Base-by-base conservation (phyloP, 2,113 vertebrate species). In the Sminthopsis crassicaudata region DNA sequence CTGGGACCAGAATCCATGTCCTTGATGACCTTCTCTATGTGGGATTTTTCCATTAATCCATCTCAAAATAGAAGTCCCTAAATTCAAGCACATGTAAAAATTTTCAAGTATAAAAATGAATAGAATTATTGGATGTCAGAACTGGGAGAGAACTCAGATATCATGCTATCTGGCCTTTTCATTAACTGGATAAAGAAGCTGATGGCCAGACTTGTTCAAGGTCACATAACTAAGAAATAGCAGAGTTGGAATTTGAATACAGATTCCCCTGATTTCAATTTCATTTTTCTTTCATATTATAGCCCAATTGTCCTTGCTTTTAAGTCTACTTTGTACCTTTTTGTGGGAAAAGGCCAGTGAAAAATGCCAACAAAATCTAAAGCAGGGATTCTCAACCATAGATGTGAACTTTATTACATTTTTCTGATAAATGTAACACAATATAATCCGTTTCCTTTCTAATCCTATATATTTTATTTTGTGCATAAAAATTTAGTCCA, bases 51-150 rank as follows among this genome's bases (percentile, higher is more conserved):
- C 57, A 67, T 95, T 93, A 42, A n/a, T 76, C 67, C n/a, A 84
- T 42, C 19, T 93, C 46, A 2, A 53, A 53, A 36, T 9, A 57
- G 57, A 16, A 91, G 92, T 51, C 22, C 2, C 16, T 46, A 91
- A 92, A 53, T 46, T 90, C 91, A 57, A 96, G 92, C 76, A 26
- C 36, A 1, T 91, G 91, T 95, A 67, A 26, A 24, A 53, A 54
- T 94, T 96, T 93, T 54, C 8, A 92, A 42, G n/a, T 22, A n/a
- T 42, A n/a, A 42, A n/a, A 23, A 42, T 22, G 14, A 76, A 76
- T 76, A 76, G 67, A 84, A 23, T 84, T 84, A 84, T 84, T 84
- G n/a, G 22, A 84, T 84, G 19, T 84, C 22, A 84, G 67, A 23
- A 19, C 14, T 23, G 67, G 2, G 8, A 22, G 19, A n/a, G 16